Conservation (phyloP, 2,888 invertebrate species). For the Eutolmus rufibarbis region DNA sequence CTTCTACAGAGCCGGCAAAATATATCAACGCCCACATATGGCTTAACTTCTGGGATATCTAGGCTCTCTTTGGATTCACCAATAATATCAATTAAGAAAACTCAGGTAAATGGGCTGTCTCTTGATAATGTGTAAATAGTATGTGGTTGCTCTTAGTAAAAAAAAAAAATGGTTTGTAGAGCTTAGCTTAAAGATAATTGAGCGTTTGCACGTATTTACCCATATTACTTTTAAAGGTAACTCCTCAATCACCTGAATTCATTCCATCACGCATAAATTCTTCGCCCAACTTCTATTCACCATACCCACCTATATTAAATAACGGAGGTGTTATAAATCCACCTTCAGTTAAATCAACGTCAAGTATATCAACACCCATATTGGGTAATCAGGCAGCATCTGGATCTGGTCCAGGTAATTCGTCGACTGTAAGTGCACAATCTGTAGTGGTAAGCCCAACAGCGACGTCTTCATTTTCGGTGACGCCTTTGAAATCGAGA, state of each 20-base stretch:
- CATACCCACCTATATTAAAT: conserved; percentile 60
- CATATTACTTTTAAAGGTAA: conserved; percentile 60
- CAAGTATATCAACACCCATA: conserved; percentile 50
- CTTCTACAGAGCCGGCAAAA: conserved; percentile 59
- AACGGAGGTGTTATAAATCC: conserved; percentile 53
- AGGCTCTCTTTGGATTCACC: conserved; percentile 61
- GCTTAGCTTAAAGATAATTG: background rate
- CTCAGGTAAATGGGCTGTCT: conserved; percentile 58
- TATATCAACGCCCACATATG: conserved; percentile 60
- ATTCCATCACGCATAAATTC: conserved; percentile 64
- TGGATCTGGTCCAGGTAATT: conserved; percentile 2
- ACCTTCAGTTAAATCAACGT: conserved; percentile 49
- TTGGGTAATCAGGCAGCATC: conserved; percentile 57
- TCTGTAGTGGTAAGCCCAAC: conserved; percentile 53
- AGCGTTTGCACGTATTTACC: background rate
- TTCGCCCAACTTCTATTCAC: conserved; percentile 61
- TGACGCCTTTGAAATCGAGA: conserved; percentile 50
- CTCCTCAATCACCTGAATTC: conserved; percentile 66
- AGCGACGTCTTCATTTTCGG: conserved; percentile 49
- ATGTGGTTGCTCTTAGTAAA: background rate
- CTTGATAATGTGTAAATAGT: conserved; percentile 1
- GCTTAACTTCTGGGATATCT: conserved; percentile 59
- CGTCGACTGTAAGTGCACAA: conserved; percentile 49
- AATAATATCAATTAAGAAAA: conserved; percentile 58
- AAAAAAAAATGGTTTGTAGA: background rate